Conservation (phyloP, 2,888 invertebrate genomes). For the Plutella xylostella region DNA sequence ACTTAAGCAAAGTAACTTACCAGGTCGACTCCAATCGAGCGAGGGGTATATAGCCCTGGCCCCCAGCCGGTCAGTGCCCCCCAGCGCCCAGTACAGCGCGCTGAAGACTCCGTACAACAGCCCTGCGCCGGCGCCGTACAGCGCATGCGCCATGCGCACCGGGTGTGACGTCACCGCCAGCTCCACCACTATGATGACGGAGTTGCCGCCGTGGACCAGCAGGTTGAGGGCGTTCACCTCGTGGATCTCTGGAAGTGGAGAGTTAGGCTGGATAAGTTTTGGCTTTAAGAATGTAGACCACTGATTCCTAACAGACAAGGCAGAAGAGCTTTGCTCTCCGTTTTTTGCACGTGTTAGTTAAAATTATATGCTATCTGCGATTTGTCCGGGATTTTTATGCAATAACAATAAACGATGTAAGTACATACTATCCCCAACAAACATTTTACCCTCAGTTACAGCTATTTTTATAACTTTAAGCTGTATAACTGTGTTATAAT, state of each 20-base stretch:
- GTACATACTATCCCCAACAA: no score
- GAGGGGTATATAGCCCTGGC: slow-evolving; percentile 78
- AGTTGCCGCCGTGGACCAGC: slow-evolving; percentile 81
- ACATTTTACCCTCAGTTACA: no score
- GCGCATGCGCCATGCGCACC: slow-evolving; percentile 72
- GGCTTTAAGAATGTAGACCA: no score
- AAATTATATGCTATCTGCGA: no score
- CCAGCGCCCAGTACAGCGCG: slow-evolving; percentile 56
- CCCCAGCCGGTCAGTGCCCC: slow-evolving; percentile 64
- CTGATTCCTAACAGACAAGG: no score
- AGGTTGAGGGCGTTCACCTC: slow-evolving; percentile 75
- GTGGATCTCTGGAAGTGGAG: slow-evolving; percentile 60
- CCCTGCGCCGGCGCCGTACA: slow-evolving; percentile 73
- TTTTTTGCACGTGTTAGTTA: no score
- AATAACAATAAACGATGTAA: no score
- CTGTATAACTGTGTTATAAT: no score
- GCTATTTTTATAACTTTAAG: no score
- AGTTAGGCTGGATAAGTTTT: no score
- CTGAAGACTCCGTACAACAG: slow-evolving; percentile 62
- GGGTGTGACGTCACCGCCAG: slow-evolving; percentile 79
- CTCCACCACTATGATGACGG: slow-evolving; percentile 79
- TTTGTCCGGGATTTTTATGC: no score
- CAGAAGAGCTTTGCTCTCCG: no score
- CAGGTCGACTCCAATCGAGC: slow-evolving; percentile 80
- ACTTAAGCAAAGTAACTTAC: slow-evolving; percentile 23